phyloP scores from a whole-genome alignment of 2,888 invertebrate genomes.

The Stenodera caucasica region DNA sequence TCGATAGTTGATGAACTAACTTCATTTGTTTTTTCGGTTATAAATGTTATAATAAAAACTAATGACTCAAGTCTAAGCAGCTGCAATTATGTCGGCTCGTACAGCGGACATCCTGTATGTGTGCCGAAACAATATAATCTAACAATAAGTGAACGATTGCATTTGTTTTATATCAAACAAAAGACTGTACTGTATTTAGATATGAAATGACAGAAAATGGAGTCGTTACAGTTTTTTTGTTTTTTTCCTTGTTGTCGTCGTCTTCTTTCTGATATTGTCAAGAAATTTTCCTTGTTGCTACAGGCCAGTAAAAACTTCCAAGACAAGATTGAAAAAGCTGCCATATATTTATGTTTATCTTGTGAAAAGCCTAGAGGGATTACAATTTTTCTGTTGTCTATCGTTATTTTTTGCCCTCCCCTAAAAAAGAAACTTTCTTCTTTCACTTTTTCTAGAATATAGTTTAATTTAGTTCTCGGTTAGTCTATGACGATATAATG shows the following conservation, averaged over 20 bases:
- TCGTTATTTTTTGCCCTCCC: too few relatives aligned
- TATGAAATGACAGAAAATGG: background rate
- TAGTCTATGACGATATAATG: too few relatives aligned
- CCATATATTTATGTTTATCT: slow-evolving; percentile 14
- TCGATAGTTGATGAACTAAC: too few relatives aligned
- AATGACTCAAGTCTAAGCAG: too few relatives aligned
- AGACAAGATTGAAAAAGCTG: slow-evolving; percentile 12
- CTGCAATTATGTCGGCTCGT: too few relatives aligned
- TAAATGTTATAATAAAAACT: too few relatives aligned
- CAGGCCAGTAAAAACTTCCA: slow-evolving; percentile 12
- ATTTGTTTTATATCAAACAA: too few relatives aligned
- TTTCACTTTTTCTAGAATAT: background rate
- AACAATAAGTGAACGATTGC: background rate
- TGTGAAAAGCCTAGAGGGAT: slow-evolving; percentile 8
- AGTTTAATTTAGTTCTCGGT: too few relatives aligned
- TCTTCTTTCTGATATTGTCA: background rate
- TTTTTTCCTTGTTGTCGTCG: background rate
- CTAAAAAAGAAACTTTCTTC: background rate
- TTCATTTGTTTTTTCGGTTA: too few relatives aligned
- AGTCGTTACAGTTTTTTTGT: background rate
- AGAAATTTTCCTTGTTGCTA: slow-evolving; percentile 9
- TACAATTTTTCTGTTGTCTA: slow-evolving; percentile 6
- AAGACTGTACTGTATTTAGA: too few relatives aligned
- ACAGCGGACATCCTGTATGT: too few relatives aligned
- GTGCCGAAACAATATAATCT: too few relatives aligned